A percentile compares a stretch with the other conserved stretches of the same genome.
These are phyloP conservation scores for Petaurus breviceps DNA, from an alignment of 2,113 vertebrate species.

Conservation along the genomic window DNA sequence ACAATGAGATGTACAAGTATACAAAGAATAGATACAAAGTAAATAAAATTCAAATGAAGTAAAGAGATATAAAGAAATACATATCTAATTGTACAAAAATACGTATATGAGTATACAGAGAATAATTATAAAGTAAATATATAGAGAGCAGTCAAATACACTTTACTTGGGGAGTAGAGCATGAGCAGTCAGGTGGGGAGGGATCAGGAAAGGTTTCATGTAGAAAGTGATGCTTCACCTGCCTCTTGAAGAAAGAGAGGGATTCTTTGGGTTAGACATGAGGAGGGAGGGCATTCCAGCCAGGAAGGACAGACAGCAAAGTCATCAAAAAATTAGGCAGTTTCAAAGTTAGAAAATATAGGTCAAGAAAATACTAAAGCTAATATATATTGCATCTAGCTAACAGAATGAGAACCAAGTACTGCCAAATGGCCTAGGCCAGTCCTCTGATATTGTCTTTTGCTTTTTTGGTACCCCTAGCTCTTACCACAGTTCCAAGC, in stretches of 20 bases:
- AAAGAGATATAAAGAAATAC: too few relatives aligned
- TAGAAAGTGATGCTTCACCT: not conserved
- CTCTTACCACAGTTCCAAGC: not conserved
- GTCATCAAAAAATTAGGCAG: not conserved
- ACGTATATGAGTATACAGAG: not conserved
- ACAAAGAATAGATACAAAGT: not conserved
- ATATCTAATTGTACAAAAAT: not conserved
- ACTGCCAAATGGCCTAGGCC: not conserved
- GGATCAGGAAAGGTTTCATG: not conserved
- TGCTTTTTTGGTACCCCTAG: not conserved
- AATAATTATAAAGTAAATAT: not conserved
- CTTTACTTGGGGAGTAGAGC: not conserved
- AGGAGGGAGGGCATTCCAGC: not conserved
- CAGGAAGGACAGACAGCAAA: not conserved
- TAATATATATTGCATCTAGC: not conserved
- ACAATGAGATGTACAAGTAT: not conserved
- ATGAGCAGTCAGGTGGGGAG: rapidly evolving
- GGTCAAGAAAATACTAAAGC: not conserved
- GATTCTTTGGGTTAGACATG: too few relatives aligned
- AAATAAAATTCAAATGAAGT: not conserved
- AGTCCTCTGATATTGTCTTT: not conserved
- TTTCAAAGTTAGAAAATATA: not conserved
- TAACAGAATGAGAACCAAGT: not conserved
- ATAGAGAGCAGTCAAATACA: not conserved
- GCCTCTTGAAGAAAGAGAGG: not conserved